Evolutionary conservation across 2,113 vertebrate genomes (phyloP).

Genomic region (Pteropus alecto): DNA sequence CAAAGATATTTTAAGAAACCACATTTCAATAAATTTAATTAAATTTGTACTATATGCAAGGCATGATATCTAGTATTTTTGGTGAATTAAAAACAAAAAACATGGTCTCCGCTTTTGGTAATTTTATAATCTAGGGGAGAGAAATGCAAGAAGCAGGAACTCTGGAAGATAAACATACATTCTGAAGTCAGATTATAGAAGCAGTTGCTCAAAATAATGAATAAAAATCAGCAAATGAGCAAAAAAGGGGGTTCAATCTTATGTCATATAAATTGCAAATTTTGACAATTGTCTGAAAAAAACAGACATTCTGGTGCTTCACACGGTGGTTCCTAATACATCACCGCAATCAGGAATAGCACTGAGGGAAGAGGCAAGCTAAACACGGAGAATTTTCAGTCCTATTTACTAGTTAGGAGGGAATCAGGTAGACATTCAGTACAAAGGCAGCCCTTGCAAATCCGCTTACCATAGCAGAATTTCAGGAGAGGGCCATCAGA

Average conservation of each 20-base stretch:
- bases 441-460: background rate
- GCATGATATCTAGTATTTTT: background rate
- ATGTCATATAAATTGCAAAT: background rate
- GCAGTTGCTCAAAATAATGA: background rate
- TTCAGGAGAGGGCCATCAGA: background rate
- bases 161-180: background rate
- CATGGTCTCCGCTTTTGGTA: background rate
- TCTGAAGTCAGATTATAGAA: background rate
- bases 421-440: background rate
- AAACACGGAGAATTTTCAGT: background rate
- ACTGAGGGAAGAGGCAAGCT: background rate
- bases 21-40: background rate
- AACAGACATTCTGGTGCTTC: background rate
- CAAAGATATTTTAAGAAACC: background rate
- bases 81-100: background rate
- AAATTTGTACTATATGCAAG: background rate
- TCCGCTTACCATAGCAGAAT: accelerated
- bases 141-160: background rate
- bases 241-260: background rate
- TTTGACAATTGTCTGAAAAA: background rate
- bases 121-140: background rate
- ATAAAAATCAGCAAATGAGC: background rate
- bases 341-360: background rate
- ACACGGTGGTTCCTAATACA: background rate
- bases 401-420: too few relatives aligned